These are phyloP conservation scores for Megaceryle maxima DNA, from an alignment of 2,113 vertebrate genomes.

Conservation along the genomic window DNA sequence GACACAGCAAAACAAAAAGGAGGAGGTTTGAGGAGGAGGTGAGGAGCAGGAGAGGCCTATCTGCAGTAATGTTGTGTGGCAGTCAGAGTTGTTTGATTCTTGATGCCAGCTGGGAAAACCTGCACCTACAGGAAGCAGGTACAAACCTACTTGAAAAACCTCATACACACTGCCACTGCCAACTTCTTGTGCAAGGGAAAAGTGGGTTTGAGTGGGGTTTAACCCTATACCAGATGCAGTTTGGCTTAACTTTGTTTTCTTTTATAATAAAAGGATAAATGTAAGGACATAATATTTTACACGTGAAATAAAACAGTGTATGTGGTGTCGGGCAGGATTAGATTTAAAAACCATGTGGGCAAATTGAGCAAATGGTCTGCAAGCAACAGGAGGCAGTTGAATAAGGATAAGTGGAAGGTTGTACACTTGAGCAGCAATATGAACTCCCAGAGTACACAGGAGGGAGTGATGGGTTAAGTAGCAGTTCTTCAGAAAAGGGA, in stretches of 20 bases:
- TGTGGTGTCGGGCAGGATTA: not conserved
- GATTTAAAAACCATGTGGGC: not conserved
- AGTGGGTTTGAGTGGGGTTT: not conserved
- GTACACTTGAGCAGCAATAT: not conserved
- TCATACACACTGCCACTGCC: rapidly evolving
- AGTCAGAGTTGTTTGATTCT: not conserved
- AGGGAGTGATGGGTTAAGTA: not conserved
- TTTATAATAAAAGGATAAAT: not conserved
- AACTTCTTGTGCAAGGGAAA: not conserved
- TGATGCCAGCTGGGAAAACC: not conserved
- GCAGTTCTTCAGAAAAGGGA: conserved; percentile 24
- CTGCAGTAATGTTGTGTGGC: rapidly evolving
- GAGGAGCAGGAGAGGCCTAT: not conserved
- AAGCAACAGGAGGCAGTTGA: not conserved
- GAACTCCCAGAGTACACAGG: not conserved
- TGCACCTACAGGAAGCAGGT: not conserved
- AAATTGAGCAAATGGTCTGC: not conserved
- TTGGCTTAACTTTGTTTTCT: not conserved
- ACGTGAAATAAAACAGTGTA: not conserved
- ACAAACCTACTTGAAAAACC: not conserved
- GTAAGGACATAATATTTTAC: not conserved
- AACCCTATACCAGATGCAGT: rapidly evolving
- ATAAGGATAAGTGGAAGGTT: not conserved
- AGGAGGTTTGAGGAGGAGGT: not conserved
- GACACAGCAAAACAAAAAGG: not conserved